These are phyloP conservation scores for Vulpes ferrilata DNA, from an alignment of 2,113 vertebrate species.

Conservation along the genomic window DNA sequence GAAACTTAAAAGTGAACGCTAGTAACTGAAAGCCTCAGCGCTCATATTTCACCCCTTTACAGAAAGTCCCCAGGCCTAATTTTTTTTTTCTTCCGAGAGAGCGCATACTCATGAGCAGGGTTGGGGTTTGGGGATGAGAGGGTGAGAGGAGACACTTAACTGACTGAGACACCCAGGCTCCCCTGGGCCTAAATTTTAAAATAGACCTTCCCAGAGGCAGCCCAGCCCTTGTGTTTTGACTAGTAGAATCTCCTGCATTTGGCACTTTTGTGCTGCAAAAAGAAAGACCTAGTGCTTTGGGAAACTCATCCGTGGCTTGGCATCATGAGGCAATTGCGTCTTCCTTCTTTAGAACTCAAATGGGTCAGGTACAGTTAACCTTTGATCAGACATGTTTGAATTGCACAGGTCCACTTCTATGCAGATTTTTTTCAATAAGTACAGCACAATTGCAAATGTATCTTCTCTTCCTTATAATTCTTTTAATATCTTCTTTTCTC, in stretches of 20 bases:
- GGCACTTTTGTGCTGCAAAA: neutral
- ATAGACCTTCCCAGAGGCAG: neutral
- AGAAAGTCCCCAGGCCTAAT: neutral
- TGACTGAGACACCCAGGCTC: neutral
- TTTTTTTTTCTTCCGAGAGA: neutral
- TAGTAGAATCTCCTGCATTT: neutral
- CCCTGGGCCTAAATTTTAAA: neutral
- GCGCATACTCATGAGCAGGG: neutral
- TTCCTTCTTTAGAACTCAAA: slow-evolving; percentile 11
- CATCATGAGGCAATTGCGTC: neutral
- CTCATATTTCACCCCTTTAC: neutral
- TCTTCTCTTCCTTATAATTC: neutral
- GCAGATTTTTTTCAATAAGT: neutral
- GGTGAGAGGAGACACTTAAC: neutral
- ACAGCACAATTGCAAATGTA: neutral
- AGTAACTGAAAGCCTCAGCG: neutral
- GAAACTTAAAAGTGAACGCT: neutral
- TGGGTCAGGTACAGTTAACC: neutral
- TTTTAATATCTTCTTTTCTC: neutral
- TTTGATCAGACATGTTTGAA: neutral
- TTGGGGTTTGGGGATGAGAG: neutral
- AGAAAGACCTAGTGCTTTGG: neutral
- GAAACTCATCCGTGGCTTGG: neutral
- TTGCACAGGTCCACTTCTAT: neutral
- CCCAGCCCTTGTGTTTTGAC: neutral